phyloP scores from a whole-genome alignment of 53 echinoderm and acorn worm genomes.

The Apostichopus leukothele region DNA sequence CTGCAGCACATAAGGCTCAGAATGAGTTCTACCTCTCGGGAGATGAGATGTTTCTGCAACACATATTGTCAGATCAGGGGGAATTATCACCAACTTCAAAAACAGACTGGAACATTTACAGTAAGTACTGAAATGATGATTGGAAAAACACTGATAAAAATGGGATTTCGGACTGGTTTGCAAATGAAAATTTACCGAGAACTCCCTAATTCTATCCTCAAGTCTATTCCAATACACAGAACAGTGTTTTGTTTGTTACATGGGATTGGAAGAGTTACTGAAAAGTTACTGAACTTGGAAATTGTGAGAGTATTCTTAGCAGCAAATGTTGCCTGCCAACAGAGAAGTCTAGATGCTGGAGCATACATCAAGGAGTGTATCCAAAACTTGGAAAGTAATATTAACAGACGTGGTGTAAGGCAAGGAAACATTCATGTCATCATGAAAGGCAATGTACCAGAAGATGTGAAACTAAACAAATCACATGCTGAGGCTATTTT shows the following conservation, averaged over 20 bases:
- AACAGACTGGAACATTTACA: slow-evolving; percentile 40
- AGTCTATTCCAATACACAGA: slow-evolving; percentile 54
- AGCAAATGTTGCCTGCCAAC: slow-evolving; percentile 38
- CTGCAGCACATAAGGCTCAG: background rate
- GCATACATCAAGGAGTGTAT: background rate
- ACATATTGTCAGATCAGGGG: slow-evolving; percentile 58
- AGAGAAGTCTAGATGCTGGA: background rate
- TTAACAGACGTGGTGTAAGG: slow-evolving; percentile 9
- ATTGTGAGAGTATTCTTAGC: slow-evolving; percentile 25
- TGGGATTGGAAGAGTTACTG: slow-evolving; percentile 57
- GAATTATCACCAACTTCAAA: slow-evolving; percentile 38
- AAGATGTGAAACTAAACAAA: slow-evolving; percentile 25
- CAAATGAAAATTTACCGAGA: slow-evolving; percentile 41
- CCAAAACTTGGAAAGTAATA: slow-evolving; percentile 15
- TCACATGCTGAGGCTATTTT: slow-evolving; percentile 17
- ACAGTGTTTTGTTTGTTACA: slow-evolving; percentile 57
- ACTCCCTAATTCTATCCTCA: slow-evolving; percentile 52
- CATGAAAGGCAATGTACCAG: background rate
- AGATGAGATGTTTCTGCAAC: slow-evolving; percentile 67
- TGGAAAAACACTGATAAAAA: slow-evolving; percentile 1
- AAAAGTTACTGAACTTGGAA: slow-evolving; percentile 57
- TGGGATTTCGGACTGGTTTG: slow-evolving; percentile 52
- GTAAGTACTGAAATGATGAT: background rate
- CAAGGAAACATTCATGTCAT: slow-evolving; percentile 6
- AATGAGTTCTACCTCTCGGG: slow-evolving; percentile 57